Base-by-base conservation (phyloP, 37 sponge, comb jelly and placozoan genomes). In the Aplysina aerophoba region DNA sequence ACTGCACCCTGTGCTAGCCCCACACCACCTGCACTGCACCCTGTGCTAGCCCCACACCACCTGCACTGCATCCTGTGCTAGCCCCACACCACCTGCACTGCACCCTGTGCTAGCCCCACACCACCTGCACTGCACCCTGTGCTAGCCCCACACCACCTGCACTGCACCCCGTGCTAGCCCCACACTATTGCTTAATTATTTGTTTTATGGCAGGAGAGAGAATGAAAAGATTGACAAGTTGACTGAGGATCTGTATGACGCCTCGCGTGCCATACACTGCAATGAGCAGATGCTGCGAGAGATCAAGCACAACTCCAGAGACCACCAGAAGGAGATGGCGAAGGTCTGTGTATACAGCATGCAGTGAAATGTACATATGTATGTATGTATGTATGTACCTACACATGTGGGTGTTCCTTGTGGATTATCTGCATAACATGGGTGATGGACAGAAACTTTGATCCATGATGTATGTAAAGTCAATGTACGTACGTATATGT, bases 281-380 rank as follows among this genome's bases (percentile, higher is more conserved):
- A 69, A 69, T 69, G 35, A 30, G 34, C 71, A 69, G 71, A 17
- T 69, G 34, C 34, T 69, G 71, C 28, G 34, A 69, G 34, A 69
- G 17, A 34, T 34, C 34, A 31, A 69, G 19, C 27, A 69, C 33
- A 2, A 30, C 34, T 69, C 71, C 0, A 69, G 34, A 30, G 33
- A 69, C 33, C 71, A 69, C 2, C 28, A 16, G 35, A 69, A 30
- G 28, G 33, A 69, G 19, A 31, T 69, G 33, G 28, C 33, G 19
- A 1, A 69, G 34, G 71, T 69, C 4, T 22, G 27, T 27, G 63
- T 22, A 4, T 11, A 20, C 17, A 57, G 17, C 59, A 57, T n/a
- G n/a, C n/a, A n/a, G 59, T 57, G 17, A 20, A 57, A 20, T 17
- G 17, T 57, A 17, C 17, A 17, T 57, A 15, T 57, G 17, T 17